These are phyloP conservation scores for Siderastrea siderea DNA, from an alignment of 92 coral and sea anemone species.

Conservation along the genomic window DNA sequence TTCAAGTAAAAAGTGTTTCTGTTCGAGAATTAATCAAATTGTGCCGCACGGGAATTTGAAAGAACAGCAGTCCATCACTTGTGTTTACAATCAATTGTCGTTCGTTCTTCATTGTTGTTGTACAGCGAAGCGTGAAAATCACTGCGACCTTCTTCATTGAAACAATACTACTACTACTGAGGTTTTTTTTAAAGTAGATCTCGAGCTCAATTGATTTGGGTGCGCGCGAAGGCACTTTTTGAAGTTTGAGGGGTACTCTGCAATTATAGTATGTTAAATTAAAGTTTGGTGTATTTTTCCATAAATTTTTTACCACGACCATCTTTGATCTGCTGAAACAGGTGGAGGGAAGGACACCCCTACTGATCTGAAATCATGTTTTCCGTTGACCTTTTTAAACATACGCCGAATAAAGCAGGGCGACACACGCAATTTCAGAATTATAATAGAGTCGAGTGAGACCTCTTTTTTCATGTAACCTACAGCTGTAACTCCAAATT, in stretches of 20 bases:
- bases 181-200: too few relatives aligned
- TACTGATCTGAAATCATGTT: conserved; percentile 13
- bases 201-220: not conserved
- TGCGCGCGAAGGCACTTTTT: not conserved
- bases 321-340: not conserved
- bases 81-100: conserved; percentile 22
- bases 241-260: not conserved
- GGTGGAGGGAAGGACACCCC: conserved; percentile 17
- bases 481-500: not conserved
- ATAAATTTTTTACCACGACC: not conserved
- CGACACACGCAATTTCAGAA: conserved; percentile 4
- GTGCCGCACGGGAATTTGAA: conserved; percentile 27
- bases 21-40: conserved; percentile 23
- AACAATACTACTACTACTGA: too few relatives aligned
- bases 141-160: conserved; percentile 13
- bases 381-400: not conserved
- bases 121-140: conserved; percentile 45
- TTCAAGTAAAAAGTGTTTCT: conserved; percentile 13
- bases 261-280: conserved; percentile 1
- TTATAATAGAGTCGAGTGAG: conserved; percentile 3
- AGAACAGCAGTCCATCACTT: conserved; percentile 4
- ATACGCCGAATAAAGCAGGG: not conserved
- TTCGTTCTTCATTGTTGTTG: conserved; percentile 20
- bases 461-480: not conserved
- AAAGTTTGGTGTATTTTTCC: not conserved